Evolutionary conservation across 2,113 vertebrate genomes (phyloP), one percentile per base, ranked within the genome.

Genomic region (Xyliphius kryptos): DNA sequence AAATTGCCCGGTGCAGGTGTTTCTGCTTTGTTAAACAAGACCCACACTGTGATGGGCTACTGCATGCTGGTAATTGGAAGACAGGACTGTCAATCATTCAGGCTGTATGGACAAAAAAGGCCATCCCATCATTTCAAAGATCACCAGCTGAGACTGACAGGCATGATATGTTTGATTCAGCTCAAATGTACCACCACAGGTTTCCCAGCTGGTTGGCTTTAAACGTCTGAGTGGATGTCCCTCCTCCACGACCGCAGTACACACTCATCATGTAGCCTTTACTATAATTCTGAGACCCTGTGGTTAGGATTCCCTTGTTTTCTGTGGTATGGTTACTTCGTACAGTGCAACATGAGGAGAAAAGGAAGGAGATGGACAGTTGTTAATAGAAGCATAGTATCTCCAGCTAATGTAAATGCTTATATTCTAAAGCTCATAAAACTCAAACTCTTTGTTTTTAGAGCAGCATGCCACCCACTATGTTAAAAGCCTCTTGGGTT

Each of bases 61-160:
- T 8, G 14, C 46, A 77, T 74, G 74, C 58, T 74, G 69, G 61
- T 81, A 79, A 84, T 78, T 61, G 58, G 61, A 67, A 22, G 63
- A 20, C 52, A 10, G 20, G 13, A 51, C 47, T 56, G 70, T 61
- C 76, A 65, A 55, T 26, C 62, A 75, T 66, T 68, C 81, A 77
- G 77, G 46, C 79, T 79, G 76, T 58, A 75, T 77, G 20, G 72
- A 78, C 74, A 71, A 61, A 55, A 57, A 13, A 57, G 63, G 44
- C 64, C 70, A 15, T 61, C 69, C 17, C 66, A 32, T 47, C 56
- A 41, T 69, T 68, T 44, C 74, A 71, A 61, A 70, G 58, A 47
- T 77, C 74, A 73, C 69, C 37, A 22, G 52, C 48, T 64, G 61
- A 85, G 82, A 87, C 78, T 81, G 84, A 86, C 77, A 82, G 20